Evolutionary conservation across 2,888 invertebrate genomes (phyloP).

Genomic region (Apamea crenata): DNA sequence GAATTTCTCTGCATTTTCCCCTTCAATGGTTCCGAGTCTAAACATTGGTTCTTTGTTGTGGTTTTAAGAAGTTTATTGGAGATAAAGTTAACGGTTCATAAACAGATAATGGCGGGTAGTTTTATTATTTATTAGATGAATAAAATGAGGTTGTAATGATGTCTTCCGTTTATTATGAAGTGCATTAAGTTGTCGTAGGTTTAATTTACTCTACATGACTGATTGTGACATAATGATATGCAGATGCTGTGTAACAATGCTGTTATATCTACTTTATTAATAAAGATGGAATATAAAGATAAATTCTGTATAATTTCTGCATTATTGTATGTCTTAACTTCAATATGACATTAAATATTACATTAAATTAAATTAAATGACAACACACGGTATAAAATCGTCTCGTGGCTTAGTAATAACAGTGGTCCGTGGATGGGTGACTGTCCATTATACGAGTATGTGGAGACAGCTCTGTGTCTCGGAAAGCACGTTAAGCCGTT

Average conservation of each 20-base stretch:
- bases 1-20: conserved; percentile 84
- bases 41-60: conserved; percentile 83
- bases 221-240: conserved; percentile 1
- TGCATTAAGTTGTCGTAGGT: background rate
- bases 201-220: background rate
- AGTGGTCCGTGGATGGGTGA: no score
- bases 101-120: conserved; percentile 59
- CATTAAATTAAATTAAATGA: background rate
- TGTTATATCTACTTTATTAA: background rate
- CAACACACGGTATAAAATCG: background rate
- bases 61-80: conserved; percentile 72
- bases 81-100: conserved; percentile 70
- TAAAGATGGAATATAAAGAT: conserved; percentile 37
- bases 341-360: background rate
- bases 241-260: background rate
- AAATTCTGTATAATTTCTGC: conserved; percentile 18
- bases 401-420: background rate
- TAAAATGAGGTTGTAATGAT: conserved; percentile 46
- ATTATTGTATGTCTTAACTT: conserved; percentile 4
- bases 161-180: conserved; percentile 33
- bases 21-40: conserved; percentile 82
- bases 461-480: no score
- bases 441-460: no score
- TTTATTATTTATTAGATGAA: conserved; percentile 59
- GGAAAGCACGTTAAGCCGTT: no score